Evolutionary conservation across 2,888 invertebrate genomes (phyloP), one percentile per base, ranked within the genome.

Genomic region (Drosophila neoperkinsi): DNA sequence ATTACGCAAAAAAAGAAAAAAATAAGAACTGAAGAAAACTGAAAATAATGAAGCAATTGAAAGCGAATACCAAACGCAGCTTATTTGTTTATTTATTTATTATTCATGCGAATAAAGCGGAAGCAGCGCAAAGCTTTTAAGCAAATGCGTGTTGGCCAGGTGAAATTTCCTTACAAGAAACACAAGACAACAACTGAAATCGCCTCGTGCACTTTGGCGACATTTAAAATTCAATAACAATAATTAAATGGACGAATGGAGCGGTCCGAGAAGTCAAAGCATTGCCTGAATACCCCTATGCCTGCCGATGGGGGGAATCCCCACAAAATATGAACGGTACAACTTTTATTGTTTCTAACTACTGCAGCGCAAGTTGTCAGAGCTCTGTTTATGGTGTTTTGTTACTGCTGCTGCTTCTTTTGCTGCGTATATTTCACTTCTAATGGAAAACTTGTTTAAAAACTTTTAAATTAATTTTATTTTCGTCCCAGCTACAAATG

Each of bases 391-490:
- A 30, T 30, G 21, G 18, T 61, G 36, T 21, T 33, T 21, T 33
- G 36, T 21, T 50, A 31, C n/a, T 61, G 21, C 18, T 25, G 18
- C 9, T 28, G 30, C 56, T 51, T 33, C 30, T 59, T 16, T 36
- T 34, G 28, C 81, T 62, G 68, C 59, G 59, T 60, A 56, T 64
- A 61, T 70, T 60, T 66, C 56, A 51, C 81, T 60, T 84, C 76
- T 78, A 85, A 88, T 91, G 85, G 79, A 82, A 90, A 89, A 89
- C 90, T 90, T 90, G 84, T 79, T 85, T 57, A 30, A 79, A 90
- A 89, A 91, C 83, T 90, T 90, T 89, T 81, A 90, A 90, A 89
- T 90, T 89, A 90, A 90, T 90, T 90, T 90, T 86, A 89, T 89
- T 91, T 90, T 90, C 73, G 46, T 51, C 61, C 64, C 58, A 64